A percentile compares a stretch with the other conserved stretches of the same genome.
phyloP scores from a whole-genome alignment of 2,797 vertebrate genomes.

The Acropternis orthonyx region DNA sequence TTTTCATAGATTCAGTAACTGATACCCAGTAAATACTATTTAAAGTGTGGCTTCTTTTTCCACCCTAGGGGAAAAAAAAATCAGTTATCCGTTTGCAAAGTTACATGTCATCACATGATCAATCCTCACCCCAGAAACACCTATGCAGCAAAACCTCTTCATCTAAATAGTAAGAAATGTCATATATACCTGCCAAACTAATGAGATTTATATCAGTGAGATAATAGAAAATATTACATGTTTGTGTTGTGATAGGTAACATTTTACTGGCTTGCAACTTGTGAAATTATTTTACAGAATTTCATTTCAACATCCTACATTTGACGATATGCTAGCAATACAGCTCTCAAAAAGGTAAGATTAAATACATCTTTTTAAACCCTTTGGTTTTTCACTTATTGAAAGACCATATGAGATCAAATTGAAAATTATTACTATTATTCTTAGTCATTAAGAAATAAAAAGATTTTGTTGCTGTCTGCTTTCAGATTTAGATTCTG shows the following conservation, averaged over 20 bases:
- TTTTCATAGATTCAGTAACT: neutral
- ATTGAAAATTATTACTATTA: slow-evolving; percentile 5
- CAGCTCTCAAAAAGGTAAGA: neutral
- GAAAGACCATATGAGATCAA: neutral
- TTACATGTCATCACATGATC: neutral
- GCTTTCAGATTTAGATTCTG: slow-evolving; percentile 40
- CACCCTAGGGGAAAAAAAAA: neutral
- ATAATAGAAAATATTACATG: neutral
- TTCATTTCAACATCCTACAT: neutral
- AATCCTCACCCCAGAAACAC: neutral
- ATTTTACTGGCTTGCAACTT: neutral
- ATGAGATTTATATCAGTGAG: neutral
- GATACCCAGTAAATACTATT: neutral
- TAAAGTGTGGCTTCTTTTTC: neutral
- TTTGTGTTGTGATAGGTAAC: neutral
- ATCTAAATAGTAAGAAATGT: neutral
- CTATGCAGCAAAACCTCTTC: neutral
- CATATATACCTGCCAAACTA: neutral
- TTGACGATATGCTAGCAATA: neutral
- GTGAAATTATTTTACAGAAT: neutral
- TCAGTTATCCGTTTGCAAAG: neutral
- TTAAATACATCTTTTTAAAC: neutral
- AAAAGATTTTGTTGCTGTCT: neutral
- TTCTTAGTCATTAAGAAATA: neutral
- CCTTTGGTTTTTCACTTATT: neutral